Conservation (phyloP, 2,113 vertebrate genomes). For the Macaca fascicularis region DNA sequence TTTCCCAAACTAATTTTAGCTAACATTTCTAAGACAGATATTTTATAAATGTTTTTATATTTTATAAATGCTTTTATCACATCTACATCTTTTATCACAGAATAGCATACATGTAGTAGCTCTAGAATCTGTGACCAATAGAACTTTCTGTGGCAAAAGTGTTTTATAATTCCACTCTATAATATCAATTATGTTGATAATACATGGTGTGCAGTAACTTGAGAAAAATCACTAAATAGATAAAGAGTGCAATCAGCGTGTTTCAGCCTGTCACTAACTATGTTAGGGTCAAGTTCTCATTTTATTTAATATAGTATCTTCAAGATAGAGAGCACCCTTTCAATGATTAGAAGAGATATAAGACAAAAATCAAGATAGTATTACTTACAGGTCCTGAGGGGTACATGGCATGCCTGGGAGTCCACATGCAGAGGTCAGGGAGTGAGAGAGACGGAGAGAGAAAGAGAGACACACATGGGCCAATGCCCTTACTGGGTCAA, state of each 20-base stretch:
- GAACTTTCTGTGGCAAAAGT: not conserved
- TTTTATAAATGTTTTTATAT: not conserved
- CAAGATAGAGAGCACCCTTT: not conserved
- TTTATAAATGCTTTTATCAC: not conserved
- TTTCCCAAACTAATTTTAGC: not conserved
- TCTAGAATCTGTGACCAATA: not conserved
- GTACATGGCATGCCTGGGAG: not conserved
- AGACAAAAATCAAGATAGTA: not conserved
- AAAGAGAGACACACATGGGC: not conserved
- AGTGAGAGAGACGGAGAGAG: not conserved
- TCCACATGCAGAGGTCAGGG: not conserved
- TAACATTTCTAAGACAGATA: not conserved
- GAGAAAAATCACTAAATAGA: not conserved
- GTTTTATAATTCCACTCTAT: not conserved
- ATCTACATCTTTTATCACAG: not conserved
- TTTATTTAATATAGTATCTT: not conserved
- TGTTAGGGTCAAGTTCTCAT: not conserved
- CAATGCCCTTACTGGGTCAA: not conserved
- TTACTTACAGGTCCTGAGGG: not conserved
- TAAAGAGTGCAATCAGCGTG: not conserved
- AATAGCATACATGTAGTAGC: not conserved
- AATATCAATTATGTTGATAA: not conserved
- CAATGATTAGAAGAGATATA: not conserved
- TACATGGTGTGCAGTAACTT: not conserved
- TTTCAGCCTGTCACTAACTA: not conserved